phyloP scores from a whole-genome alignment of 2,113 vertebrate species.

The Crotalus viridis region DNA sequence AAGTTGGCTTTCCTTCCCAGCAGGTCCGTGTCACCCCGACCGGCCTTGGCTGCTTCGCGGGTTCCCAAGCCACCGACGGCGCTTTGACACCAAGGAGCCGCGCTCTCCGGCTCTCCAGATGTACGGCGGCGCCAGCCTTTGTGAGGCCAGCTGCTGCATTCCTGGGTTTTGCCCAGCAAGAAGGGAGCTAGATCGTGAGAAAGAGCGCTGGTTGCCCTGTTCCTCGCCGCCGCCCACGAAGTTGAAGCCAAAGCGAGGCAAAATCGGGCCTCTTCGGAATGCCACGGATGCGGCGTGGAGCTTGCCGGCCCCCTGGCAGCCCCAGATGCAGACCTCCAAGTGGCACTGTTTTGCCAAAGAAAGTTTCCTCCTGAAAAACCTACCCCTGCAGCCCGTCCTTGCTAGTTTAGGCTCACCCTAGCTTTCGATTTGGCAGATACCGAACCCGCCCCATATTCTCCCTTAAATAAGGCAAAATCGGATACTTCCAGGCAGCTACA shows the following conservation, averaged over 20 bases:
- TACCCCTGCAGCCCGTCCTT: background rate
- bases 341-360: background rate
- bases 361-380: background rate
- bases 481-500: fast-evolving
- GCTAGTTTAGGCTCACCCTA: background rate
- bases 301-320: constrained; percentile 48
- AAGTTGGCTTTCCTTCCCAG: background rate
- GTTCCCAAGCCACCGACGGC: background rate
- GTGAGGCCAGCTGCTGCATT: background rate
- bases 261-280: constrained; percentile 60
- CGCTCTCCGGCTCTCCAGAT: background rate
- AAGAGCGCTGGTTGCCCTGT: constrained; percentile 1
- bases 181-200: background rate
- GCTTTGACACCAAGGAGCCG: background rate
- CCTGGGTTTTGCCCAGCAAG: background rate
- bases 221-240: constrained; percentile 34
- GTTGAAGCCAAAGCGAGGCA: constrained; percentile 27
- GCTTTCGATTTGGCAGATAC: background rate
- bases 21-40: background rate
- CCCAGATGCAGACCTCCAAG: background rate
- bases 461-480: background rate
- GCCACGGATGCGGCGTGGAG: constrained; percentile 75
- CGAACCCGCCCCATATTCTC: background rate
- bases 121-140: background rate
- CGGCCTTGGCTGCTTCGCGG: background rate